Percentiles rank a stretch among this genome's conserved stretches.
phyloP scores from a whole-genome alignment of 2,888 invertebrate genomes.

The Slavum lentiscoides region DNA sequence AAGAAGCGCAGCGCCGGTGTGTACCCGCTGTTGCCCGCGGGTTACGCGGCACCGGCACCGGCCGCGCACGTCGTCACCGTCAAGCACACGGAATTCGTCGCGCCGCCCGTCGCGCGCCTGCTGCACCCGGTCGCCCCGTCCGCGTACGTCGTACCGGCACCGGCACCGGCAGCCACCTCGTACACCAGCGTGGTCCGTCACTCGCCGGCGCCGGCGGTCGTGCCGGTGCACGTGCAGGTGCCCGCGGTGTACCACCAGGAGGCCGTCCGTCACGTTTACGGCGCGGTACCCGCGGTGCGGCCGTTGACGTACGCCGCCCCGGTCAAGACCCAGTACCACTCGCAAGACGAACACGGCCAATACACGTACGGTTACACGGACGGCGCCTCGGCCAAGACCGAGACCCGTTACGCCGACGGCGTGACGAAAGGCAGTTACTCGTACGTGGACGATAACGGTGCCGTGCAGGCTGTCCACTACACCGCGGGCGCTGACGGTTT shows the following conservation, averaged over 20 bases:
- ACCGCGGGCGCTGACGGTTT: constrained; percentile 62
- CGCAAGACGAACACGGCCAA: constrained; percentile 61
- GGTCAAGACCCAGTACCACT: constrained; percentile 56
- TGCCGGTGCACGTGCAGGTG: not conserved
- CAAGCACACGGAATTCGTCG: constrained; percentile 57
- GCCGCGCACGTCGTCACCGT: constrained; percentile 11
- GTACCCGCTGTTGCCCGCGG: constrained; percentile 18
- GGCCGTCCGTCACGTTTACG: too few species aligned
- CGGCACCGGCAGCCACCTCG: constrained; percentile 55
- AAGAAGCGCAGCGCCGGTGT: constrained; percentile 23
- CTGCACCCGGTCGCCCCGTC: constrained; percentile 35
- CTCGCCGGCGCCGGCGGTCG: not conserved
- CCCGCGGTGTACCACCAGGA: too few species aligned
- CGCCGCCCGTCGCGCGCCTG: constrained; percentile 59
- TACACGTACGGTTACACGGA: constrained; percentile 61
- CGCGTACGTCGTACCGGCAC: constrained; percentile 23
- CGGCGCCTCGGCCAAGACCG: constrained; percentile 58
- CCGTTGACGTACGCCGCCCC: constrained; percentile 55
- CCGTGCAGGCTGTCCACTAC: constrained; percentile 61
- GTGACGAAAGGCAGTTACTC: constrained; percentile 61
- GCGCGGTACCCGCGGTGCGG: not conserved
- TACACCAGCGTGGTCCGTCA: constrained; percentile 56
- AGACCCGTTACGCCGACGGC: constrained; percentile 60
- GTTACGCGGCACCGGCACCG: not conserved
- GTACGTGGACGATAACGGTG: constrained; percentile 61